Evolutionary conservation across 2,888 invertebrate species (phyloP).

Genomic region (Syritta pipiens): DNA sequence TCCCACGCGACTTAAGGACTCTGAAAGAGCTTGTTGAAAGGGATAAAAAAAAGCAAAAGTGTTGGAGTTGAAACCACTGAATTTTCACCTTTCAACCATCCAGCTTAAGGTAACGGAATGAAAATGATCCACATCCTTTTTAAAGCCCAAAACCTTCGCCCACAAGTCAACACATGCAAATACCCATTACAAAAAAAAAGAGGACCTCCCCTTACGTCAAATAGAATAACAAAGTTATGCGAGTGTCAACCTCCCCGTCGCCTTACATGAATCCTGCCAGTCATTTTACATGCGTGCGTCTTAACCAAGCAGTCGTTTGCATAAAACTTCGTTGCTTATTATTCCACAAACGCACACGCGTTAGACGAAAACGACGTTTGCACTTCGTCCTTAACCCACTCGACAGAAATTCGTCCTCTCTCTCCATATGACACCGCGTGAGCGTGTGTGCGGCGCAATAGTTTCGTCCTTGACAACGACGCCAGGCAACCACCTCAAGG

Average conservation of each 20-base stretch:
- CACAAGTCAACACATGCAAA: too few species aligned
- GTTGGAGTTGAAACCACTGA: too few species aligned
- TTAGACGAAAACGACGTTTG: constrained; percentile 5
- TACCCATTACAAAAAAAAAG: too few species aligned
- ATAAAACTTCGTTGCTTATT: constrained; percentile 15
- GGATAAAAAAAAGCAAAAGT: too few species aligned
- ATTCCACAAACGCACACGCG: constrained; percentile 20
- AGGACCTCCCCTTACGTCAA: too few species aligned
- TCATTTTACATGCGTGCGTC: constrained; percentile 2
- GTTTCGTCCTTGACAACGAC: constrained; percentile 7
- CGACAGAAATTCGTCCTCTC: background rate
- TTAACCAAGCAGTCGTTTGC: constrained; percentile 9
- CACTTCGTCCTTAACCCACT: constrained; percentile 4
- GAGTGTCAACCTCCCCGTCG: background rate
- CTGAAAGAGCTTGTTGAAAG: too few species aligned
- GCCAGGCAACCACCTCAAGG: background rate
- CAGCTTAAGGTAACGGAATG: too few species aligned
- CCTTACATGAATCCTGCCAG: constrained; percentile 1
- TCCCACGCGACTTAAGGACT: too few species aligned
- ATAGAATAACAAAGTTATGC: constrained; percentile 36
- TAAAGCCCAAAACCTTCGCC: too few species aligned
- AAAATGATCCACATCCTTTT: too few species aligned
- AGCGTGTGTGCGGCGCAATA: too few species aligned
- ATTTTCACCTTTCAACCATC: too few species aligned
- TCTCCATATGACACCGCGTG: background rate